Base-by-base conservation (phyloP, 1,140 invertebrate species). In the Cylas formicarius region DNA sequence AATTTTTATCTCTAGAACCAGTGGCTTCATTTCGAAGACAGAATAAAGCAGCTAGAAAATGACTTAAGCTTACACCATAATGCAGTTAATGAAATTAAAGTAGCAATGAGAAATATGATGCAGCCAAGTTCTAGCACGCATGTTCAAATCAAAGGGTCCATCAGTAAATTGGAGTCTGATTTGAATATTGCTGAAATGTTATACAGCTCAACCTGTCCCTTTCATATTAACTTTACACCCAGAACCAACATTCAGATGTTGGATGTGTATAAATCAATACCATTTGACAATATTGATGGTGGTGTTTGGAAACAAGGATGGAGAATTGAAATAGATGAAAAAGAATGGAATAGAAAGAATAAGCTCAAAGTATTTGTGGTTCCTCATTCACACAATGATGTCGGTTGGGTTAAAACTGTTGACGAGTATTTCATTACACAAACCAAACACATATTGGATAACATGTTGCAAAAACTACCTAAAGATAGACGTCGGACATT, bases 261-360 rank as follows among this genome's bases (percentile, higher is more conserved):
- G 23, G 77, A 90, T 28, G 65, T 95, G 21, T 94, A 96, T 67
- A 82, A 91, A 26, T 70, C 79, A 46, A 67, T 97, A 42, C 75
- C 81, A 46, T 99, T 99, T 75, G 88, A 94, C 51, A 95, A 99
- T 72, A 71, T 78, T 14, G 90, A 99, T 72, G 96, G 96, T 3
- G 96, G 96, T 6, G 91, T 81, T 0, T 99, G 96, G 96, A 99
- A 98, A 65, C 96, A 99, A 72, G 96, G 92, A 0, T 97, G 89
- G 88, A 77, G 87, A 52, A 80, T 99, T 11, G 73, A 78, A 42
- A 90, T 93, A 45, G 76, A 88, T 60, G 70, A 76, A 9, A 70
- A 78, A 26, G 78, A 87, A 43, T 94, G 86, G 79, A 82, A 78
- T 61, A 67, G 72, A 9, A 75, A 82, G 44, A 82, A 85, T 55